These are phyloP conservation scores for Deroptyus accipitrinus DNA, from an alignment of 2,113 vertebrate species.

Conservation along the genomic window DNA sequence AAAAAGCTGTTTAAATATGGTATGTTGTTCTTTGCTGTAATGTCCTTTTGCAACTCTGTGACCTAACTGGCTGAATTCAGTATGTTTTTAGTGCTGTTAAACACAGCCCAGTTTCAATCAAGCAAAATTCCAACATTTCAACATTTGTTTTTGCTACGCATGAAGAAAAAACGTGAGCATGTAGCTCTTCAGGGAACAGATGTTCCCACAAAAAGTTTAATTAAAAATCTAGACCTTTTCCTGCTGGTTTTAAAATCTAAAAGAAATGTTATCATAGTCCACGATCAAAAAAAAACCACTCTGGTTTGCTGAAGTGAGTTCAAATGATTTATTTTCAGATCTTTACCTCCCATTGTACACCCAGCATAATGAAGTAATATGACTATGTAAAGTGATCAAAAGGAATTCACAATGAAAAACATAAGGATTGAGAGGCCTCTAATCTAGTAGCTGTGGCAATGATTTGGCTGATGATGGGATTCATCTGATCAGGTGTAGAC, in stretches of 20 bases:
- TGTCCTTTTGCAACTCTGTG: background rate
- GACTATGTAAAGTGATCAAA: background rate
- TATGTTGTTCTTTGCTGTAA: background rate
- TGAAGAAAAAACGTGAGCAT: background rate
- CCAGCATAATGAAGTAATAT: background rate
- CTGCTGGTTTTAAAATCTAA: background rate
- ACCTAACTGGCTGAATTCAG: background rate
- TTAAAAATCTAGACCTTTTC: background rate
- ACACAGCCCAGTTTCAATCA: background rate
- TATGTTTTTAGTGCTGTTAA: background rate
- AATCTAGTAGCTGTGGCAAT: background rate
- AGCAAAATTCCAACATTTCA: slow-evolving; percentile 6
- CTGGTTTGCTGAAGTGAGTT: background rate
- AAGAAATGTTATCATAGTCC: background rate
- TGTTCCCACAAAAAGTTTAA: slow-evolving; percentile 4
- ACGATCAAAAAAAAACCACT: background rate
- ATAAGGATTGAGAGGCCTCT: background rate
- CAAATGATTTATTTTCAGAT: slow-evolving; percentile 31
- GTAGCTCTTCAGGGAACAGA: background rate
- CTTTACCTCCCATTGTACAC: background rate
- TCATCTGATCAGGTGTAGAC: slow-evolving; percentile 16
- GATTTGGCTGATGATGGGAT: background rate
- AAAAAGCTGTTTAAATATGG: background rate
- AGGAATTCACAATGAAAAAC: slow-evolving; percentile 1
- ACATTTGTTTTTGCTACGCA: background rate